These are phyloP conservation scores for Gryllus bimaculatus DNA, from an alignment of 1,140 invertebrate genomes.

Conservation along the genomic window DNA sequence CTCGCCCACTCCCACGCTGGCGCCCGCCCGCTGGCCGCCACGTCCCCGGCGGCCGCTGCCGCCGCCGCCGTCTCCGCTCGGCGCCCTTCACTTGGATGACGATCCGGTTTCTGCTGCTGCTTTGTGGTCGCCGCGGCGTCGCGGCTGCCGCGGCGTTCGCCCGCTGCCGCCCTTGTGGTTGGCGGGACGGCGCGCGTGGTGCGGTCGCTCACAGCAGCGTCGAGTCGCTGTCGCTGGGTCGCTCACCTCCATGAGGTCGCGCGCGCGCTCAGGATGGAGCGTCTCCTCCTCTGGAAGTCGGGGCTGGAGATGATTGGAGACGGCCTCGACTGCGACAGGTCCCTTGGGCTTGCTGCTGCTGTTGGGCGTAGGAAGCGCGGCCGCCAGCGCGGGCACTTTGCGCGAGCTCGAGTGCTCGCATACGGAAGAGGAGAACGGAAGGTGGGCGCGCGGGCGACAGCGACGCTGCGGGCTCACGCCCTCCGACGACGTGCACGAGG, in stretches of 20 bases:
- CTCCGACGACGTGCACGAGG: slow-evolving; percentile 51
- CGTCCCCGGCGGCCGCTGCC: slow-evolving; percentile 30
- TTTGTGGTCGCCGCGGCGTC: too few species aligned
- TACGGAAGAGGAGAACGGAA: slow-evolving; percentile 75
- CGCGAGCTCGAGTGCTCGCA: slow-evolving; percentile 37
- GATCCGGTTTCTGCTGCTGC: slow-evolving; percentile 43
- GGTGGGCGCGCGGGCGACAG: slow-evolving; percentile 69
- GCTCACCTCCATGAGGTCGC: slow-evolving; percentile 71
- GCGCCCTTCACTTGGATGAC: slow-evolving; percentile 74
- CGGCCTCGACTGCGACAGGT: slow-evolving; percentile 49
- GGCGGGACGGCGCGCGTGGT: slow-evolving; percentile 38
- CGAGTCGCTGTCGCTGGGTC: slow-evolving; percentile 77
- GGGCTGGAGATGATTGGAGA: slow-evolving; percentile 80
- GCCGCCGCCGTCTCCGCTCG: slow-evolving; percentile 34
- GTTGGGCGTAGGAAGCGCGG: not conserved
- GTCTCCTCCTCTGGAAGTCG: slow-evolving; percentile 67
- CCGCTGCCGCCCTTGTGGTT: slow-evolving; percentile 41
- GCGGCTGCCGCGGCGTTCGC: not conserved
- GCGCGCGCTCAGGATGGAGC: slow-evolving; percentile 47
- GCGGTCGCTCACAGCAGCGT: slow-evolving; percentile 36
- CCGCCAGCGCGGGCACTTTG: not conserved
- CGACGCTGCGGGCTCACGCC: slow-evolving; percentile 53
- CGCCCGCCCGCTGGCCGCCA: slow-evolving; percentile 24
- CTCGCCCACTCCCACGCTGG: slow-evolving; percentile 28
- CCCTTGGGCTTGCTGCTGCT: slow-evolving; percentile 22